Conservation (phyloP, 2,888 invertebrate species). For the Papilio elwesi region DNA sequence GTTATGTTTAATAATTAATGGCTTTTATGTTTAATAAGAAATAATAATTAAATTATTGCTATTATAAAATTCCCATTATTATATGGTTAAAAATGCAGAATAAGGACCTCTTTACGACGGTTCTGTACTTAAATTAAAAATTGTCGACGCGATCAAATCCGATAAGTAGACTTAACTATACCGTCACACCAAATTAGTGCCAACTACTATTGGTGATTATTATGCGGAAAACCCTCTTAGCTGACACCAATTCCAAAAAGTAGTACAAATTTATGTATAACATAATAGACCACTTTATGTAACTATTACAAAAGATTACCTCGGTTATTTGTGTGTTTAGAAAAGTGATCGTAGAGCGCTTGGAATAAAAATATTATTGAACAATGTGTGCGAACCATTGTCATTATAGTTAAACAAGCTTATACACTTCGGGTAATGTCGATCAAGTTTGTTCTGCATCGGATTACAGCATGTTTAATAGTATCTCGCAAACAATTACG, state of each 20-base stretch:
- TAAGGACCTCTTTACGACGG: not conserved
- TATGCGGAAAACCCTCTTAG: constrained; percentile 19
- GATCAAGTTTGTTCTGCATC: not conserved
- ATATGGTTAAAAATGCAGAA: not conserved
- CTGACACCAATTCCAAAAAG: constrained; percentile 27
- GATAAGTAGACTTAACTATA: constrained; percentile 12
- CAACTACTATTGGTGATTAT: constrained; percentile 9
- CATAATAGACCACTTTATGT: constrained; percentile 19
- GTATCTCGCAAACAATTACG: not conserved
- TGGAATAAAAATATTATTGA: constrained; percentile 16
- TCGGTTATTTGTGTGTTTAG: constrained; percentile 11
- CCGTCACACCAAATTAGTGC: constrained; percentile 21
- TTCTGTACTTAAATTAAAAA: constrained; percentile 13
- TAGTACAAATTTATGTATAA: constrained; percentile 28
- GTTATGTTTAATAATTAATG: no score
- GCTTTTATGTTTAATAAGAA: no score
- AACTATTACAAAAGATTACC: constrained; percentile 16
- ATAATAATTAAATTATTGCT: no score
- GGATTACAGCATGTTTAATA: not conserved
- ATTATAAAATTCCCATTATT: not conserved
- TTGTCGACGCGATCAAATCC: constrained; percentile 5
- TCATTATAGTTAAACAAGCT: no score
- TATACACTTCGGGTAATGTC: no score
- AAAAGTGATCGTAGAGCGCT: not conserved
- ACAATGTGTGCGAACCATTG: no score